Evolutionary conservation across 2,113 vertebrate genomes (phyloP), one percentile per base, ranked within the genome.

Genomic region (Eulacestoma nigropectus): DNA sequence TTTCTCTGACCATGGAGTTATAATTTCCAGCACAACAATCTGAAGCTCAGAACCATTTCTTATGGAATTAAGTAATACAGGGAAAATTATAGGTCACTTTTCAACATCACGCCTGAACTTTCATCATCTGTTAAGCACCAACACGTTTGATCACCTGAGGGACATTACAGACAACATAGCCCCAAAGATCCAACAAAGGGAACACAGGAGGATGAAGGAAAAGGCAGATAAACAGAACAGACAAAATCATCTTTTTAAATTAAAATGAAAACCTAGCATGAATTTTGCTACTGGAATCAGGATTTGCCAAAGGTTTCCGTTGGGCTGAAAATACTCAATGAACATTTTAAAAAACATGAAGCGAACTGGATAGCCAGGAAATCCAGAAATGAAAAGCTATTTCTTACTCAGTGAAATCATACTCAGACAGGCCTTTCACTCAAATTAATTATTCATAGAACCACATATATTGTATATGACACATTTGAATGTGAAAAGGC

Each of bases 361-460:
- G 39, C 35, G 90, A 95, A 84, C 39, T 32, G 17, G 50, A 67
- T 50, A 92, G 27, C 39, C 47, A 84, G 50, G 52, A 92, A 92
- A 84, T 69, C 39, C 76, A 86, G 87, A 68, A 93, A 83, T 19
- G 9, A 96, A 89, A 91, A 65, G 63, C 2, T 1, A 47, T 93
- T 89, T 85, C 78, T 94, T 85, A 62, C n/a, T 93, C 94, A 92
- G 63, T 95, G 91, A 95, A 96, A 94, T 97, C 90, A 88, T 93
- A 96, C 88, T 95, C 93, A 96, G 96, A 82, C 23, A 21, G 86
- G 89, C 65, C 94, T 97, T 97, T 97, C 88, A 97, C 80, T 96
- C 93, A 87, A 95, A 97, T 97, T 97, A 98, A 98, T 97, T 97
- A 98, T 98, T 97, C 96, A 98, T 90, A 96, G 95, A 96, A 92